A percentile compares a stretch with the other conserved stretches of the same genome.
Conservation (phyloP, 2,113 vertebrate species). For the Mobula hypostoma region DNA sequence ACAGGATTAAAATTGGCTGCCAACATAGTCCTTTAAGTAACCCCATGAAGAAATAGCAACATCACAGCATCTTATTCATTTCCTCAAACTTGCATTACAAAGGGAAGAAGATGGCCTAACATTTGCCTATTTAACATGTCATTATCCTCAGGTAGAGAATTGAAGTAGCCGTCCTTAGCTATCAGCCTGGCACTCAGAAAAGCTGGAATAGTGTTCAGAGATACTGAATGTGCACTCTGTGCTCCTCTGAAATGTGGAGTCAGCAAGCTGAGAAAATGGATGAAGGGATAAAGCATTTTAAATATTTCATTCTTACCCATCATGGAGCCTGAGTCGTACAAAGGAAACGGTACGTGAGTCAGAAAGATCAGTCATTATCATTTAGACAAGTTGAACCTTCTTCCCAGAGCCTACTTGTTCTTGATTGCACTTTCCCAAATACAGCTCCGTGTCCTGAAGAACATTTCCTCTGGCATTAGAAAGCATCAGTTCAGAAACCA, state of each 20-base stretch:
- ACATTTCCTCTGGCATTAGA: background rate
- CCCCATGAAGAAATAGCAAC: background rate
- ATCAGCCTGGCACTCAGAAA: background rate
- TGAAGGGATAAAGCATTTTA: background rate
- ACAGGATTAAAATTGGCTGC: background rate
- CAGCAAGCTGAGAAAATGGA: background rate
- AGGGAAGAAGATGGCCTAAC: background rate
- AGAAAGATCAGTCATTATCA: conserved; percentile 18
- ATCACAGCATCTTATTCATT: background rate
- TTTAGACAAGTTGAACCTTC: background rate
- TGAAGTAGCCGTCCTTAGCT: background rate
- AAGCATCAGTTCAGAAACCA: background rate
- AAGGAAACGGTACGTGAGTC: background rate
- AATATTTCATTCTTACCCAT: conserved; percentile 20
- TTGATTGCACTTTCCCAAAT: background rate
- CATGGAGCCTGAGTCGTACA: background rate
- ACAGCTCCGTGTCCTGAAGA: background rate
- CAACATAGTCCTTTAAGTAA: background rate
- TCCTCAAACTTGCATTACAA: background rate
- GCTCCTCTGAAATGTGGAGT: background rate
- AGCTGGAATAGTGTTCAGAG: background rate
- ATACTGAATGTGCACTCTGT: background rate
- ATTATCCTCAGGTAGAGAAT: background rate
- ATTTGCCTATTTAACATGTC: background rate
- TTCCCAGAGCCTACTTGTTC: background rate